Conservation (phyloP, 2,113 vertebrate species). For the Paramormyrops kingsleyae region DNA sequence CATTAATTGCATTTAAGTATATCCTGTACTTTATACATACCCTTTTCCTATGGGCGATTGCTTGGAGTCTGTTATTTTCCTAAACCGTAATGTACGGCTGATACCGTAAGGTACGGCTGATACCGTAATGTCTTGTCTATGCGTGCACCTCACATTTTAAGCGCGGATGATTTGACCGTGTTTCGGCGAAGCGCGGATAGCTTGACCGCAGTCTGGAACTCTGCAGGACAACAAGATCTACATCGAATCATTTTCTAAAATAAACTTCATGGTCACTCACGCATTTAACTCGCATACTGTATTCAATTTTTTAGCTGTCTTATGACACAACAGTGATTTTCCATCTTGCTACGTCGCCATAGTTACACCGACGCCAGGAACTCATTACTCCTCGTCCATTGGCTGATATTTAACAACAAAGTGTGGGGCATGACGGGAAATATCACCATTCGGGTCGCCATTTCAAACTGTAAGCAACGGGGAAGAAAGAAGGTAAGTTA, state of each 20-base stretch:
- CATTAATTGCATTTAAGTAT: too few relatives aligned
- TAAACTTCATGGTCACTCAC: background rate
- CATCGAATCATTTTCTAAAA: background rate
- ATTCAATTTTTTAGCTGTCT: background rate
- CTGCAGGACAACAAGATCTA: background rate
- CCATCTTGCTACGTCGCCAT: background rate
- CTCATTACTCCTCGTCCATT: background rate
- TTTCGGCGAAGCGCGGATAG: too few relatives aligned
- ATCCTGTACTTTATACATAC: too few relatives aligned
- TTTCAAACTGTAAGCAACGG: background rate
- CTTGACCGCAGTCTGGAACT: background rate
- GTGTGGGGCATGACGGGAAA: conserved; percentile 14
- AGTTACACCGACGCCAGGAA: background rate
- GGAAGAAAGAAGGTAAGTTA: background rate
- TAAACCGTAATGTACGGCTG: too few relatives aligned
- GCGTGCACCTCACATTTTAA: too few relatives aligned
- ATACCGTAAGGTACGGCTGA: too few relatives aligned
- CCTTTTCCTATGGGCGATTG: too few relatives aligned
- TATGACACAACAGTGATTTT: background rate
- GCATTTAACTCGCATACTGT: background rate
- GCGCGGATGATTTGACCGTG: too few relatives aligned
- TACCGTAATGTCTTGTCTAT: too few relatives aligned
- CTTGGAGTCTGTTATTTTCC: too few relatives aligned
- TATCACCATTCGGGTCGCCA: background rate
- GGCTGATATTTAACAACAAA: background rate